These are phyloP conservation scores for Dendrolimus houi DNA, from an alignment of 2,888 invertebrate species.

Conservation along the genomic window DNA sequence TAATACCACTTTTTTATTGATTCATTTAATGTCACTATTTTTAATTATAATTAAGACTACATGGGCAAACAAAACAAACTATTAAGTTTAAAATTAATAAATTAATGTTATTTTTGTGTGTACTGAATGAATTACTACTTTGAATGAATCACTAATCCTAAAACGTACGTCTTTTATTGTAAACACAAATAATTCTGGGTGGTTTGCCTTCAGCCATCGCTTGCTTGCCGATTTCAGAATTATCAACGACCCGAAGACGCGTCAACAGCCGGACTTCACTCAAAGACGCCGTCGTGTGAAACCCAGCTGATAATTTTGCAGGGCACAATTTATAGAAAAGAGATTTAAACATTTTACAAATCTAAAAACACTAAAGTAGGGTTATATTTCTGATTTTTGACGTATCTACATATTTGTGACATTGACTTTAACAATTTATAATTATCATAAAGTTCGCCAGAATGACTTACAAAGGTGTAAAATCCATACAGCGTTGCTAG, in stretches of 20 bases:
- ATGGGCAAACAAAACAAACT: no score
- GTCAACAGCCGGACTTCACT: conserved; percentile 85
- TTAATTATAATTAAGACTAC: no score
- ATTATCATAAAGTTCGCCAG: conserved; percentile 9
- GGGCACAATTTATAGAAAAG: conserved; percentile 34
- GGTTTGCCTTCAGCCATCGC: conserved; percentile 97
- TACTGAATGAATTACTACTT: no score
- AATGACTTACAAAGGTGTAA: no score
- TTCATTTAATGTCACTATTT: no score
- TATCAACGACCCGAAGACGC: conserved; percentile 95
- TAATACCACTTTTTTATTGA: no score
- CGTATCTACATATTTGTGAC: no score
- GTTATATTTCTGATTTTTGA: conserved; percentile 18
- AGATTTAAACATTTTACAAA: conserved; percentile 44
- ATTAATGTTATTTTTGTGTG: no score
- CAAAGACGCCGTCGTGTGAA: conserved; percentile 77
- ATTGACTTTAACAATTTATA: no score
- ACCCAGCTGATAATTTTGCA: conserved; percentile 28
- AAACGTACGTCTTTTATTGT: conserved; percentile 82
- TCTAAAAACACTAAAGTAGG: conserved; percentile 6
- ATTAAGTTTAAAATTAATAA: no score
- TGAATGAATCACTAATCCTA: no score
- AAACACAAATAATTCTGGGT: conserved; percentile 95
- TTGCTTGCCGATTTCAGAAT: conserved; percentile 94
- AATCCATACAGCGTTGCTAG: no score